Percentiles rank a stretch among this genome's conserved stretches.
These are phyloP conservation scores for Chloromyia formosa DNA, from an alignment of 2,888 invertebrate species.

Conservation along the genomic window DNA sequence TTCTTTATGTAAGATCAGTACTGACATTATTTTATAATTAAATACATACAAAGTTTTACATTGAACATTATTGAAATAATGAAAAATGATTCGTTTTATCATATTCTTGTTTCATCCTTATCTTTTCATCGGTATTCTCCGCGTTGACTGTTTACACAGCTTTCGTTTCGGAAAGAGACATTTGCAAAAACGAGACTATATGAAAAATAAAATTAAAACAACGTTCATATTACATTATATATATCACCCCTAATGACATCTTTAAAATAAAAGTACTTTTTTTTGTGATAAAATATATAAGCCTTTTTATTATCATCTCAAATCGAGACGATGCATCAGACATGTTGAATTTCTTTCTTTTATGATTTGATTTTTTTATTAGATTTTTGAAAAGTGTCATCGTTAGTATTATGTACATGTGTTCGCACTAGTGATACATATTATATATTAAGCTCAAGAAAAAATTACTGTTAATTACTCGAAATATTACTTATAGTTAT, in stretches of 20 bases:
- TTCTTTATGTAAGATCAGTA: slow-evolving; percentile 37
- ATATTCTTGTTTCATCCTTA: no score
- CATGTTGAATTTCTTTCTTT: not conserved
- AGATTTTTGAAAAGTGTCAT: slow-evolving; percentile 1
- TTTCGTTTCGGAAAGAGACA: not conserved
- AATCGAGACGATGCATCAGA: not conserved
- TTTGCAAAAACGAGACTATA: slow-evolving; percentile 28
- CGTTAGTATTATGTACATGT: slow-evolving; percentile 21
- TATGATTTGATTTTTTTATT: not conserved
- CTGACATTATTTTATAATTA: slow-evolving; percentile 36
- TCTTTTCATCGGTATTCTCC: not conserved
- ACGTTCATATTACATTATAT: slow-evolving; percentile 8
- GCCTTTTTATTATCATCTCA: slow-evolving; percentile 6
- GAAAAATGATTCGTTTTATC: no score
- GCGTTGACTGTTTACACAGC: no score
- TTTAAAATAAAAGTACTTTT: not conserved
- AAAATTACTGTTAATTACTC: slow-evolving; percentile 28
- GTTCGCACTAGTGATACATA: slow-evolving; percentile 33
- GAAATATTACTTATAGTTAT: slow-evolving; percentile 33
- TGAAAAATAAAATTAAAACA: slow-evolving; percentile 47
- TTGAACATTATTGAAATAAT: slow-evolving; percentile 27
- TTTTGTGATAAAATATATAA: not conserved
- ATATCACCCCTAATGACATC: slow-evolving; percentile 14
- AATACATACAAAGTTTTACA: slow-evolving; percentile 39
- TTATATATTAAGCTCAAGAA: slow-evolving; percentile 35